Base-by-base conservation (phyloP, 2,888 invertebrate genomes). In the Cephonodes hylas region DNA sequence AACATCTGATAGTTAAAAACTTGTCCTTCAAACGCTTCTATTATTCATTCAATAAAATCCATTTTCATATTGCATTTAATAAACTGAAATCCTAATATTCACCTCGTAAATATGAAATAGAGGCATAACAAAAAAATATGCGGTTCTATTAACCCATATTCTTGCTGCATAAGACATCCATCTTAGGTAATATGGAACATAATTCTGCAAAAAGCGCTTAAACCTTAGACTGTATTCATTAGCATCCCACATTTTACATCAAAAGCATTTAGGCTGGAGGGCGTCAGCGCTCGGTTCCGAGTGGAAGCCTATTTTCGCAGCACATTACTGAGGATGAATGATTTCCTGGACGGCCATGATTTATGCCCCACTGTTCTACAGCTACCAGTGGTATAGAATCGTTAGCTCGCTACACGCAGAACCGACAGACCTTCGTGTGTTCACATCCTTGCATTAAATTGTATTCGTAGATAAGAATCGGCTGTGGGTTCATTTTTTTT, bases 271-370 rank as follows among this genome's bases (percentile, higher is more conserved):
- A 83, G 82, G 82, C 78, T 79, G 79, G 80, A 80, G 84, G 85
- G 85, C 84, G n/a, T n/a, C n/a, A n/a, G n/a, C 85, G 80, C 79
- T 75, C 73, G 76, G 82, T 78, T 74, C 77, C 79, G 77, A 84
- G 80, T 87, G 81, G 89, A 89, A 91, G 90, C 88, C 86, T 88
- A 89, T 91, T 91, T 91, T 91, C 88, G 90, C 91, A 88, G 89
- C 88, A 90, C 89, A 91, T 91, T 91, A 91, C 84, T 67, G 86
- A 89, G 89, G 86, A 91, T 91, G 90, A 88, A 92, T 89, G 91
- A 89, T 91, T 92, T 92, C 91, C 91, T 90, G 89, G 84, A 75
- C 80, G 72, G 81, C 81, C 84, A 86, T 91, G 91, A 91, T 90
- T 91, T 89, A 91, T 89, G 78, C 73, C 72, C 75, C 80, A 79